Evolutionary conservation across 2,113 vertebrate genomes (phyloP).

Genomic region (Tyto alba): DNA sequence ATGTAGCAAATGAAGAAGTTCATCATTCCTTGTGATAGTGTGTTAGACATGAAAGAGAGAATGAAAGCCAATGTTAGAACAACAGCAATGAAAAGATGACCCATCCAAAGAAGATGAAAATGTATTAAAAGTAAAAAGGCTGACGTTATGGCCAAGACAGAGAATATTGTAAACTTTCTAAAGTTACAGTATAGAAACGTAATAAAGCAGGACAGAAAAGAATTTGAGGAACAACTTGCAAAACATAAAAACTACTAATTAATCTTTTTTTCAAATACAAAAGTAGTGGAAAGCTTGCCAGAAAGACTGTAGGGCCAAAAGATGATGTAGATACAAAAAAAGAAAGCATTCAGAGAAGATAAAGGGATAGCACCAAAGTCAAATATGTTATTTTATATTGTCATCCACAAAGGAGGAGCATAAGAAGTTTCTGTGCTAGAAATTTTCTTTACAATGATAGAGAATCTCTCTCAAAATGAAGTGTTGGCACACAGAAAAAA

Average conservation of each 20-base stretch:
- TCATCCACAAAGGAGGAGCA: not conserved
- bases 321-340: not conserved
- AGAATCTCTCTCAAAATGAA: not conserved
- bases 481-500: not conserved
- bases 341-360: not conserved
- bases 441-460: not conserved
- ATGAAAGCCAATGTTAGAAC: not conserved
- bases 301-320: not conserved
- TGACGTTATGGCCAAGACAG: not conserved
- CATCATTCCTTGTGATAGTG: not conserved
- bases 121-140: not conserved
- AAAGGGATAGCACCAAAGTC: not conserved
- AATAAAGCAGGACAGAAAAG: not conserved
- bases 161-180: not conserved
- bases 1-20: not conserved
- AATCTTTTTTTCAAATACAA: not conserved
- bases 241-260: not conserved
- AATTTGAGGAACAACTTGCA: not conserved
- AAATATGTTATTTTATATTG: not conserved
- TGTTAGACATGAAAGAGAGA: not conserved
- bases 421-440: not conserved
- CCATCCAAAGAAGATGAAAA: not conserved
- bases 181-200: not conserved
- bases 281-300: not conserved
- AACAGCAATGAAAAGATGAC: not conserved